Percentiles rank a stretch among this genome's conserved stretches.
phyloP scores from a whole-genome alignment of 2,888 invertebrate genomes.

The Hartigia nigra region DNA sequence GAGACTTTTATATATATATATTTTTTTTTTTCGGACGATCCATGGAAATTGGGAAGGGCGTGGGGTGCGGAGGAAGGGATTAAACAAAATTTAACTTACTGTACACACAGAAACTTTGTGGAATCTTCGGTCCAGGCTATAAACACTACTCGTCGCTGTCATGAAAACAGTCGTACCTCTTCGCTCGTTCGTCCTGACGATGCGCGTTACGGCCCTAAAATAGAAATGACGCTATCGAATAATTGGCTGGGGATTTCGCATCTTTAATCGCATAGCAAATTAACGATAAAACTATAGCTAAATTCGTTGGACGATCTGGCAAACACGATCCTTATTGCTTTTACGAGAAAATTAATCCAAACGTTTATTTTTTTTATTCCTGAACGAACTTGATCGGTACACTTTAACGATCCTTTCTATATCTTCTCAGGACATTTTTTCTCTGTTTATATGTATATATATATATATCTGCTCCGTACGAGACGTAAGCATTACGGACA shows the following conservation, averaged over 20 bases:
- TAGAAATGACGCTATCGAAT: slow-evolving; percentile 53
- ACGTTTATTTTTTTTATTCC: background rate
- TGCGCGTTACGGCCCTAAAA: slow-evolving; percentile 44
- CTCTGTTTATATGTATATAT: background rate
- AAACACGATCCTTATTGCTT: background rate
- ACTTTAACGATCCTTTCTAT: background rate
- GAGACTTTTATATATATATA: background rate
- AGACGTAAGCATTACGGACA: background rate
- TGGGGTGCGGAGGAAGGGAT: background rate
- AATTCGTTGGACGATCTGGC: background rate
- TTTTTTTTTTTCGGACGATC: background rate
- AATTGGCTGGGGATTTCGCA: slow-evolving; percentile 41
- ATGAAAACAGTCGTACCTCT: background rate
- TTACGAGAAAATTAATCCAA: background rate
- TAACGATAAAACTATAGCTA: background rate
- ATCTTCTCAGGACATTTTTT: background rate
- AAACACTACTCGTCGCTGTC: background rate
- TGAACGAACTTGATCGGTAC: background rate
- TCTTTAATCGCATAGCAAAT: slow-evolving; percentile 38
- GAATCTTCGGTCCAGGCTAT: background rate
- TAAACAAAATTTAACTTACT: background rate
- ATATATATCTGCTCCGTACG: background rate
- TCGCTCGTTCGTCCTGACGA: background rate
- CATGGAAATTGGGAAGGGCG: background rate
- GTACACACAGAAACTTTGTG: background rate